These are phyloP conservation scores for Xylota segnis DNA, from an alignment of 2,888 invertebrate genomes.

Conservation along the genomic window DNA sequence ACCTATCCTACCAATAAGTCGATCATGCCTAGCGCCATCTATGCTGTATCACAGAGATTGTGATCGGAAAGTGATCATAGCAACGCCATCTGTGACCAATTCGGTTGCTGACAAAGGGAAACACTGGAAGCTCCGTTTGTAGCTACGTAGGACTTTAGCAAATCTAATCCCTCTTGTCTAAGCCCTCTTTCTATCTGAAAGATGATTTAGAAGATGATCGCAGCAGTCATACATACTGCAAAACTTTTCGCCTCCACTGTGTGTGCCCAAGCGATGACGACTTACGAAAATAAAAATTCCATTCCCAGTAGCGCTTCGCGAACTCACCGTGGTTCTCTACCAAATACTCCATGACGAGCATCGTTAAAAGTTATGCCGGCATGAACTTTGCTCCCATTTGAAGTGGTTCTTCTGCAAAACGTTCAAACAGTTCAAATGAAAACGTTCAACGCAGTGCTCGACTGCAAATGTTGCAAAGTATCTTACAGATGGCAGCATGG, in stretches of 20 bases:
- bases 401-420: conserved; percentile 68
- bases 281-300: conserved; percentile 23
- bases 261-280: neutral
- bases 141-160: too few relatives aligned
- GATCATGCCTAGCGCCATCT: too few relatives aligned
- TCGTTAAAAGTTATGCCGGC: conserved; percentile 74
- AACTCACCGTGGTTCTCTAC: conserved; percentile 37
- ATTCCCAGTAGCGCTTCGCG: conserved; percentile 60
- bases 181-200: too few relatives aligned
- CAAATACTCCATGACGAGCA: conserved; percentile 67
- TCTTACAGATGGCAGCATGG: conserved; percentile 23
- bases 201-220: too few relatives aligned
- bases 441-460: conserved; percentile 40
- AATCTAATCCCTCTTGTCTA: too few relatives aligned
- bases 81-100: too few relatives aligned
- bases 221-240: neutral
- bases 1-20: too few relatives aligned
- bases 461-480: conserved; percentile 21
- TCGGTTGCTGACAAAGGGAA: too few relatives aligned
- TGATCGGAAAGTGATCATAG: too few relatives aligned
- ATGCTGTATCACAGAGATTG: too few relatives aligned
- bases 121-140: too few relatives aligned
- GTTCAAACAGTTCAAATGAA: conserved; percentile 50
- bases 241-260: conserved; percentile 44
- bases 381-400: conserved; percentile 76